Evolutionary conservation across 2,797 vertebrate species (phyloP), one percentile per base, ranked within the genome.

Genomic region (Oceanodroma leucorhoa): DNA sequence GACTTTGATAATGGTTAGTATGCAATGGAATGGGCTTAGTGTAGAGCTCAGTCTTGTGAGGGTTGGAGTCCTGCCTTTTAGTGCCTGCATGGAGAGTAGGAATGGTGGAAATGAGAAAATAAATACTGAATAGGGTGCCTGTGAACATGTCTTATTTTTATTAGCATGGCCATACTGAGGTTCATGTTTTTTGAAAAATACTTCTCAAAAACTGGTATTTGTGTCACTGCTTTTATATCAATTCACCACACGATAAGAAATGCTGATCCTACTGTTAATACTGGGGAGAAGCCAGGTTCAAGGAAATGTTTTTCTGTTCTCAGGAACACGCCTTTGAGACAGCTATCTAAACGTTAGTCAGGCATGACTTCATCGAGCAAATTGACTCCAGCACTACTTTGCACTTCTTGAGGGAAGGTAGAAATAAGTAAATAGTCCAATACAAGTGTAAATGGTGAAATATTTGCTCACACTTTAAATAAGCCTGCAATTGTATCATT

Each of bases 1-100:
- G 99, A 99, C 98, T 99, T 99, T 46, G 99, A 99, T 94, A 99
- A 99, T 1, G 99, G 99, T 99, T 95, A 99, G 98, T 87, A 45
- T 54, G 36, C 7, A 6, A 23, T 26, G 19, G 8, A 20, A 10
- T n/a, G 36, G 60, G 36, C 51, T 82, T 46, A 20, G 5, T 40
- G 26, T 11, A 6, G 24, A 41, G 30, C 60, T 82, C 46, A 6
- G 26, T 6, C 34, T 62, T 2, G 0, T 23, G 43, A 45, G 38
- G 23, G 40, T 41, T 54, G 20, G 16, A 58, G 48, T 72, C 22
- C 32, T 79, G n/a, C 46, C 48, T 67, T 77, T 40, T 43, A n/a
- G 38, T 27, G 30, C 53, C 9, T 3, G n/a, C 14, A 1, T 2
- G 36, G 36, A 62, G 40, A 19, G 45, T 3, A 82, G 57, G 36